Evolutionary conservation across 1,140 invertebrate species (phyloP).

Genomic region (Hermetia illucens): DNA sequence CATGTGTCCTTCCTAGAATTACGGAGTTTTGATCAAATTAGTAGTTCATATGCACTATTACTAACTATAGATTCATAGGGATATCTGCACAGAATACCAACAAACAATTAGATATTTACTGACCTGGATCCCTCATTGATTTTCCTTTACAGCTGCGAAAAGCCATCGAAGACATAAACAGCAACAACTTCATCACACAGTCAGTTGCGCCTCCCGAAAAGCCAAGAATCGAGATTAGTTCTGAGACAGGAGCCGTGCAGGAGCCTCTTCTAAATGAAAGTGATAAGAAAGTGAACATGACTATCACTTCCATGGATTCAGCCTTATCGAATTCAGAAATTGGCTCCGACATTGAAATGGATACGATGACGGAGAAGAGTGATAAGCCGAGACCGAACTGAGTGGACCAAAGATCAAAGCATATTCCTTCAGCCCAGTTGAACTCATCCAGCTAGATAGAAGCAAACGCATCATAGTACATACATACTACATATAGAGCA

Average conservation of each 20-base stretch:
- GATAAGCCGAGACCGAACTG: too few relatives aligned
- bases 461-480: too few relatives aligned
- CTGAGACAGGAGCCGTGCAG: neutral
- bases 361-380: neutral
- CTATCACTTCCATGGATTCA: constrained; percentile 29
- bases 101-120: too few relatives aligned
- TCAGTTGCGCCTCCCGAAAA: constrained; percentile 1
- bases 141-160: constrained; percentile 50
- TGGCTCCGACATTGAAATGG: constrained; percentile 30
- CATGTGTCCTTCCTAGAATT: neutral
- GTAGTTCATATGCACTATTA: too few relatives aligned
- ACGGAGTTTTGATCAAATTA: neutral
- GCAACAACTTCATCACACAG: constrained; percentile 43
- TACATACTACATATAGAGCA: too few relatives aligned
- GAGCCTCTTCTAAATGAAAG: constrained; percentile 5
- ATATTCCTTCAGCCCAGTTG: too few relatives aligned
- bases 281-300: constrained; percentile 27
- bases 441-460: too few relatives aligned
- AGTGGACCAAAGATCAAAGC: too few relatives aligned
- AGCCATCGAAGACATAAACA: constrained; percentile 78
- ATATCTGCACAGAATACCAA: too few relatives aligned
- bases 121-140: too few relatives aligned
- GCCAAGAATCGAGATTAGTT: constrained; percentile 6
- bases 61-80: too few relatives aligned
- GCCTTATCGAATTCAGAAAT: constrained; percentile 29